Evolutionary conservation across 2,113 vertebrate genomes (phyloP).

Genomic region (Notechis scutatus): DNA sequence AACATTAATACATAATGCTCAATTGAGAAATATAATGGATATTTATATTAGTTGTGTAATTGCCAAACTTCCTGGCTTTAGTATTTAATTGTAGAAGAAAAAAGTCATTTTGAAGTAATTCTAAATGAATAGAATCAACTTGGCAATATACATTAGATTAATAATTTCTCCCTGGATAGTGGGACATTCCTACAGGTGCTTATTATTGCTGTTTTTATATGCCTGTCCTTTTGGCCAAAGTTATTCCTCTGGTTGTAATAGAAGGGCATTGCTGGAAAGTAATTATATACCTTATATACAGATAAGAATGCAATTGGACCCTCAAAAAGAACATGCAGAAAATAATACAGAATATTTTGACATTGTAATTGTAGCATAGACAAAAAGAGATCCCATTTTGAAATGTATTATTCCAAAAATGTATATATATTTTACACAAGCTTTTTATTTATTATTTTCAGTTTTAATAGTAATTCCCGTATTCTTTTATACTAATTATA

Average conservation of each 20-base stretch:
- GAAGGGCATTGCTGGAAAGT: not conserved
- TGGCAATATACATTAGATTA: not conserved
- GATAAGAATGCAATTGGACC: not conserved
- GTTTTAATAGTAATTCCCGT: not conserved
- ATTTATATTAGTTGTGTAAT: not conserved
- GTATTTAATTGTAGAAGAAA: not conserved
- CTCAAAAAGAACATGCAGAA: not conserved
- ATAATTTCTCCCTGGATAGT: not conserved
- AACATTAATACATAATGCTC: not conserved
- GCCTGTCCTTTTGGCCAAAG: not conserved
- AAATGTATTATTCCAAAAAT: not conserved
- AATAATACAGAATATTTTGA: not conserved
- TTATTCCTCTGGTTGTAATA: not conserved
- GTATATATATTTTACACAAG: not conserved
- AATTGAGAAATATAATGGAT: not conserved
- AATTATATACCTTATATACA: not conserved
- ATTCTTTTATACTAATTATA: not conserved
- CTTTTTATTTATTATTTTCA: not conserved
- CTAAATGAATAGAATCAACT: not conserved
- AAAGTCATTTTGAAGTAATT: not conserved
- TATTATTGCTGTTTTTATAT: not conserved
- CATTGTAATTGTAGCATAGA: not conserved
- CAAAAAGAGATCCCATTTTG: not conserved
- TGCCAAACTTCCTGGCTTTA: not conserved
- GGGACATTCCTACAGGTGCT: not conserved